These are phyloP conservation scores for Caenorhabditis parvicauda DNA, from an alignment of 2,888 invertebrate genomes.

Conservation along the genomic window DNA sequence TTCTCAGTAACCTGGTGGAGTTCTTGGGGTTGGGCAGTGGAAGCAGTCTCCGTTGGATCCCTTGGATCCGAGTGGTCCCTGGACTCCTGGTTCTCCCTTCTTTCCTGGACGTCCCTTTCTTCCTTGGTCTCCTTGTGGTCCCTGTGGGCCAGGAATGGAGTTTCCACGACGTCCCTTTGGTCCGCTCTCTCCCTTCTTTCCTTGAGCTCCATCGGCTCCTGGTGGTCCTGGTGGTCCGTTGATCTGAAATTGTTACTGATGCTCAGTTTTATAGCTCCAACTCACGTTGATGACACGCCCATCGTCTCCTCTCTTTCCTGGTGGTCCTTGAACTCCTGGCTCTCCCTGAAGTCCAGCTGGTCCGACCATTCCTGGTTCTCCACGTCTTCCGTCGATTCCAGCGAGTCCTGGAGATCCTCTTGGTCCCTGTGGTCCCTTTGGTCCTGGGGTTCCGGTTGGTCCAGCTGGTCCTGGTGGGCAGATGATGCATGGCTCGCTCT, in stretches of 20 bases:
- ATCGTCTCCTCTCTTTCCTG: constrained; percentile 49
- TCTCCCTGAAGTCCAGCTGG: constrained; percentile 55
- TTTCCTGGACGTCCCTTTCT: constrained; percentile 42
- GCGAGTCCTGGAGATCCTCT: constrained; percentile 49
- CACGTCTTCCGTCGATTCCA: constrained; percentile 58
- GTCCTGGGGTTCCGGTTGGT: constrained; percentile 49
- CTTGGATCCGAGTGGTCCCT: constrained; percentile 45
- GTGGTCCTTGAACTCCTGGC: constrained; percentile 42
- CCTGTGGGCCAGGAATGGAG: constrained; percentile 47
- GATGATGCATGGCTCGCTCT: constrained; percentile 57
- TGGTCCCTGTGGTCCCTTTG: constrained; percentile 56
- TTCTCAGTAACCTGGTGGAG: constrained; percentile 55
- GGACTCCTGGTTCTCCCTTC: constrained; percentile 45
- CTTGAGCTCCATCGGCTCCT: constrained; percentile 46
- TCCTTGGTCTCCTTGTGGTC: constrained; percentile 50
- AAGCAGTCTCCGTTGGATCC: constrained; percentile 51
- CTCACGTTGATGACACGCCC: constrained; percentile 44
- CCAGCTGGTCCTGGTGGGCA: constrained; percentile 60
- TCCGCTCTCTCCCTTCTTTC: constrained; percentile 50
- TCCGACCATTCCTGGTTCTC: constrained; percentile 61
- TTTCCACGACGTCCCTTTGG: constrained; percentile 49
- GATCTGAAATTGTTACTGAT: constrained; percentile 11
- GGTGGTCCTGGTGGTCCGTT: constrained; percentile 46
- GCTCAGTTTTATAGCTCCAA: neutral
- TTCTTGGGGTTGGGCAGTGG: constrained; percentile 56